Conservation (phyloP, 2,113 vertebrate genomes). For the pig (Sus scrofa) region T2T-Sscrofa CM000815.6:122404501-122405000, state of each 20-base stretch:
- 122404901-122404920: constrained; percentile 62
- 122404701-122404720: neutral
- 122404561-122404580: neutral
- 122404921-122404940: constrained; percentile 47
- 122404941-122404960: constrained; percentile 45
- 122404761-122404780: constrained; percentile 57
- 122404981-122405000: constrained; percentile 70
- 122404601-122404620: neutral
- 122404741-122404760: constrained; percentile 70
- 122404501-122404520: neutral
- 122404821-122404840: neutral
- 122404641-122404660: neutral
- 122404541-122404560: neutral
- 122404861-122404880: constrained; percentile 65
- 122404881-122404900: constrained; percentile 64
- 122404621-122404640: neutral
- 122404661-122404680: neutral
- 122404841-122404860: neutral
- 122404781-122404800: constrained; percentile 76
- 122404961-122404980: constrained; percentile 60
- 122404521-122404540: neutral
- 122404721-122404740: neutral
- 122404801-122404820: constrained; percentile 32
- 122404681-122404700: neutral
- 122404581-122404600: neutral